phyloP scores from a whole-genome alignment of 1,140 invertebrate species.

The Antheraea mylitta region DNA sequence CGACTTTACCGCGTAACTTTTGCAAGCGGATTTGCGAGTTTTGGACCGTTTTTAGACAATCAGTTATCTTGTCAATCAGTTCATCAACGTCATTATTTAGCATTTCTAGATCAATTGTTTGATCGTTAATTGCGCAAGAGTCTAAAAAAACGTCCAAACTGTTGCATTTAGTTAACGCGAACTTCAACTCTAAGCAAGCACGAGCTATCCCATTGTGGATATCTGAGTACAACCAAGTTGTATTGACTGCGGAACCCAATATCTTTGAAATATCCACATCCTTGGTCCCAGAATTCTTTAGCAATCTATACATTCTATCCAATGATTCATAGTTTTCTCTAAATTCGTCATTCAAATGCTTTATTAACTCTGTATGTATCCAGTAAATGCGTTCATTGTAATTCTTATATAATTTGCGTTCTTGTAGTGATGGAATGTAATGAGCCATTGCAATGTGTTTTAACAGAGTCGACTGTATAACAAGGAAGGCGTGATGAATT shows the following conservation, averaged over 20 bases:
- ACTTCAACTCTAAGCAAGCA: constrained; percentile 57
- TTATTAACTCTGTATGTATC: constrained; percentile 56
- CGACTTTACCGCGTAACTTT: constrained; percentile 40
- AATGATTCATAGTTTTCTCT: constrained; percentile 51
- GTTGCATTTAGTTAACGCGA: constrained; percentile 54
- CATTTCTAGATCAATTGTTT: constrained; percentile 49
- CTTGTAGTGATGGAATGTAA: constrained; percentile 36
- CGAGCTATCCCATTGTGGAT: constrained; percentile 59
- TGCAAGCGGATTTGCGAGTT: constrained; percentile 60
- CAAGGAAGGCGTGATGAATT: constrained; percentile 71
- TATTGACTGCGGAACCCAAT: constrained; percentile 40
- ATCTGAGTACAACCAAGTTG: constrained; percentile 61
- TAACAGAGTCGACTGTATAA: constrained; percentile 68
- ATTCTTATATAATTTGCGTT: constrained; percentile 53
- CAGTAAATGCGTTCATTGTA: constrained; percentile 69
- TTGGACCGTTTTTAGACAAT: constrained; percentile 51
- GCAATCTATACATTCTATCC: constrained; percentile 62
- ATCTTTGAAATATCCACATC: constrained; percentile 42
- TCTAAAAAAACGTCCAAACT: constrained; percentile 63
- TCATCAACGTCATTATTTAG: constrained; percentile 63
- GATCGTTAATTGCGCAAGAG: constrained; percentile 56
- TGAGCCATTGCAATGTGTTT: constrained; percentile 68
- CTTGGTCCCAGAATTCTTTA: constrained; percentile 57
- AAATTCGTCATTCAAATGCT: constrained; percentile 47
- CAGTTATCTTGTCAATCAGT: constrained; percentile 54